Percentiles rank a stretch among this genome's conserved stretches.
Conservation (phyloP, 2,797 vertebrate genomes). For the Spinibarbus caldwelli region DNA sequence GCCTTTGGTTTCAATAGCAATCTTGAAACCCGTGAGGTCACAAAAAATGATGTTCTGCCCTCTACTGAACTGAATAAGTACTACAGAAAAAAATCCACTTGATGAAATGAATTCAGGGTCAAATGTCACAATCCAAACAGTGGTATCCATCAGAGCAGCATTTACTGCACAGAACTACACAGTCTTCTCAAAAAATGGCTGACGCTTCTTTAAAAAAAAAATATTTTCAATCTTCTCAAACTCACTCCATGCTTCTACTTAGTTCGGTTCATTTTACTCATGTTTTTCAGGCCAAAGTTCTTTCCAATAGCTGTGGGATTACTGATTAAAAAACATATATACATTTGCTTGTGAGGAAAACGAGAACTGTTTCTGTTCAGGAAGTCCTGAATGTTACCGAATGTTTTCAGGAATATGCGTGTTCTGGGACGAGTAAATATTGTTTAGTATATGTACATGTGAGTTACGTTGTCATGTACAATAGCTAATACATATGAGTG, state of each 20-base stretch:
- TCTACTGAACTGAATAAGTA: neutral
- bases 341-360: neutral
- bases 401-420: neutral
- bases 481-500: slow-evolving; percentile 23
- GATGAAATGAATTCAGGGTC: slow-evolving; percentile 17
- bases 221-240: neutral
- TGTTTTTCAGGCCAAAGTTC: too few species aligned
- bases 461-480: neutral
- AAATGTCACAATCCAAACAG: neutral
- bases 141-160: neutral
- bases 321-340: neutral
- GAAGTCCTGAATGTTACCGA: neutral
- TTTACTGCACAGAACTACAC: neutral
- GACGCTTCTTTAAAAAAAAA: neutral
- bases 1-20: neutral
- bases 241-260: neutral
- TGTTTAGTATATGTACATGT: neutral
- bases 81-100: neutral
- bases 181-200: neutral
- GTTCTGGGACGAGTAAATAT: slow-evolving; percentile 59
- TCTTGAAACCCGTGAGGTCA: neutral
- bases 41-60: neutral
- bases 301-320: neutral
- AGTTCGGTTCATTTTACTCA: neutral
- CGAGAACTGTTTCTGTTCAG: neutral